Base-by-base conservation (phyloP, 1,140 invertebrate genomes). In the Hyles euphorbiae region DNA sequence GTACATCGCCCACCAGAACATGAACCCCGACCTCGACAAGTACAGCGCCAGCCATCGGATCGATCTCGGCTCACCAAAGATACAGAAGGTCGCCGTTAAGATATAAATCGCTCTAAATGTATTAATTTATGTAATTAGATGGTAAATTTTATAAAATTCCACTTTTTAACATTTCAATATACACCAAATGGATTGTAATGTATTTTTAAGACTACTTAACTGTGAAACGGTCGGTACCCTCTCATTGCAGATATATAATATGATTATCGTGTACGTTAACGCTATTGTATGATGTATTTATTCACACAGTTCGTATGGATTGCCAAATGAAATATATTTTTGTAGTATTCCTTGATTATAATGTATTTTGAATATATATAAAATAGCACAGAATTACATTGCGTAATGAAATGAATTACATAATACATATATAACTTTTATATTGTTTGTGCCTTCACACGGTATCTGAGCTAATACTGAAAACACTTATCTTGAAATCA, bases 311-410 rank as follows among this genome's bases (percentile, higher is more conserved):
- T 70, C 77, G 56, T 81, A 71, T 76, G 73, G 75, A 81, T 70
- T 74, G 75, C 79, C 77, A 83, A 83, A 87, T 78, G 74, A 80
- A 78, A 79, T 76, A 70, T 86, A 86, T 86, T 86, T 86, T 86
- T 86, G 74, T 86, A 86, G 66, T 76, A 78, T 76, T 74, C 70
- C 74, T 76, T 78, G 61, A 79, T 70, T 70, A 73, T 68, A 70
- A 68, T 67, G 58, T 75, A 74, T 79, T 80, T 72, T 81, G 75
- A 71, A 74, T 78, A 74, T 68, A 65, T 64, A 70, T 70, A 58
- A 67, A 50, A 60, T 63, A 65, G 65, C 67, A 69, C 61, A 62
- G 61, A 67, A 66, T 59, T 61, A 56, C 63, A 60, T 36, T 67
- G 61, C 60, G 69, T 64, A 61, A 67, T 34, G 5, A 11, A 54